Evolutionary conservation across 2,797 vertebrate species (phyloP), one percentile per base, ranked within the genome.

Genomic region (Sebastolobus alascanus): DNA sequence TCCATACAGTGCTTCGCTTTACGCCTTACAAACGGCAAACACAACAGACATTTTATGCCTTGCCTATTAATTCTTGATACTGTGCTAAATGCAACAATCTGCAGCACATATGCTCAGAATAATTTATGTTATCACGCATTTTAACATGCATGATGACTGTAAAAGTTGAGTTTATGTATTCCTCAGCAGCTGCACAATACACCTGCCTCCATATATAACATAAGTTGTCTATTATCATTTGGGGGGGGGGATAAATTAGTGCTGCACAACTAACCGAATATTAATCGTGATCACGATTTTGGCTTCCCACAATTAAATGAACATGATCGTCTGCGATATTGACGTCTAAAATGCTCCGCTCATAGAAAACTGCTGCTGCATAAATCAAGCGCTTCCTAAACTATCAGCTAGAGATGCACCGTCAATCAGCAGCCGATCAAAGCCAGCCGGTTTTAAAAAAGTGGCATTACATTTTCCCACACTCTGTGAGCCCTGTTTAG

Each of bases 21-120:
- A n/a, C 16, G 33, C 20, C 16, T 35, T 16, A 29, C 25, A 56
- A 68, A 72, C 14, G 6, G 25, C 13, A 65, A 73, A 63, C 8
- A 50, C 2, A 72, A 50, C 85, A 79, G 35, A 78, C 18, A 11
- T 55, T 69, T 65, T 7, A 33, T 2, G 13, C 60, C 38, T 50
- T 35, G 2, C n/a, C 8, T 38, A 11, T 73, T 75, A 71, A 56
- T 68, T 65, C 37, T 68, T 65, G 8, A 22, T 46, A 25, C 4
- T 25, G 27, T 38, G 20, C 58, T 63, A 14, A 58, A 64, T 37
- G 27, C 65, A 82, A 58, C n/a, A 79, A 70, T 66, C n/a, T 84
- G 67, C 16, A 56, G 60, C 55, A 33, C 73, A 77, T 67, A 61
- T 43, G 68, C 27, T 79, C 52, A 60, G n/a, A 80, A 63, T 16